Conservation (phyloP, 2,797 vertebrate species). For the Esox lucius region DNA sequence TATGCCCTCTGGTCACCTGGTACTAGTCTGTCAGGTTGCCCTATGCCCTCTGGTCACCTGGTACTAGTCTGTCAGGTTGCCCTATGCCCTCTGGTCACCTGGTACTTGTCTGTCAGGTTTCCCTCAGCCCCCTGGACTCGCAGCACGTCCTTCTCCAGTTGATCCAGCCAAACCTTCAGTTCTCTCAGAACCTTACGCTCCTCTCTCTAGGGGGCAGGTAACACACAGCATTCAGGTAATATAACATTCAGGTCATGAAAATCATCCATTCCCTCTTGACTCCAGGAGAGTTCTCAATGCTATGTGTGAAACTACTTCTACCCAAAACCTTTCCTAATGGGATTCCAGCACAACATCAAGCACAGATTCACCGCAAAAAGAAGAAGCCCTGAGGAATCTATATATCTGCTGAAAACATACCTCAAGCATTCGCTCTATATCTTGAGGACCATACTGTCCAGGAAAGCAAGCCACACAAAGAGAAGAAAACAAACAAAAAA, state of each 20-base stretch:
- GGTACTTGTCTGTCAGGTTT: slow-evolving; percentile 91
- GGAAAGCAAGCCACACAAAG: slow-evolving; percentile 71
- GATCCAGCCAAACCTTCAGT: slow-evolving; percentile 92
- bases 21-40: slow-evolving; percentile 91
- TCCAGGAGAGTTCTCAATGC: not conserved
- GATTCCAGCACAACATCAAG: slow-evolving; percentile 24
- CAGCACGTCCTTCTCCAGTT: slow-evolving; percentile 92
- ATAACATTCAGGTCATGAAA: not conserved
- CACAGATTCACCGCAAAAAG: not conserved
- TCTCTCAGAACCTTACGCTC: slow-evolving; percentile 88
- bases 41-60: slow-evolving; percentile 86
- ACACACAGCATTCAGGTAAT: slow-evolving; percentile 22
- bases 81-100: slow-evolving; percentile 85
- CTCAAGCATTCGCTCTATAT: slow-evolving; percentile 84
- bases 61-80: slow-evolving; percentile 90
- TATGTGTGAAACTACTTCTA: not conserved
- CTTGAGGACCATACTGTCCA: slow-evolving; percentile 81
- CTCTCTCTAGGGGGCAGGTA: slow-evolving; percentile 79
- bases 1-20: slow-evolving; percentile 71
- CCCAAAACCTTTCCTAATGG: slow-evolving; percentile 15
- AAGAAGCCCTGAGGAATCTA: not conserved
- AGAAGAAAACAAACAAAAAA: slow-evolving; percentile 66
- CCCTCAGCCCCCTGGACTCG: slow-evolving; percentile 85
- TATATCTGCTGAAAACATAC: slow-evolving; percentile 66
- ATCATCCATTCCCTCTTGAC: not conserved